Evolutionary conservation across 2,113 vertebrate species (phyloP), one percentile per base, ranked within the genome.

Genomic region (Aldabrachelys gigantea): DNA sequence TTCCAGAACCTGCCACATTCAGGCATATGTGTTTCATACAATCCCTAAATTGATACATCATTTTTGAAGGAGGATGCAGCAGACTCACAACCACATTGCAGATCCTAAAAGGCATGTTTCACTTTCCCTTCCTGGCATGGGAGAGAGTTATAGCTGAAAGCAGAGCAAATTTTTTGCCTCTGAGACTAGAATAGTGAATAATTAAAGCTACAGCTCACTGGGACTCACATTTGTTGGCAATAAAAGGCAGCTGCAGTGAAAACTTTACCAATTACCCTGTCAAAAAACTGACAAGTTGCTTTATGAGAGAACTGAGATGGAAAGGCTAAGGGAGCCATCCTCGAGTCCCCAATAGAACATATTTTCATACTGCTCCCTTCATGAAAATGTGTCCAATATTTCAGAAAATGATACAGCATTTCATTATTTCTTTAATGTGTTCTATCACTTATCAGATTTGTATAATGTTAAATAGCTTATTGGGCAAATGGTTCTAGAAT

Each of bases 231-330:
- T 94, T 96, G 96, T 94, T 95, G 95, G 89, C 94, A 93, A 76
- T 96, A 92, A 96, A 97, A 94, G 82, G 59, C 94, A 91, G 87
- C 82, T 96, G 95, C 41, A 35, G 59, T 96, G 93, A 96, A 90
- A 95, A 80, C 38, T 47, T 94, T 85, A 57, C 75, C 72, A 17
- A 0, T 95, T 96, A 96, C 84, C 52, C 87, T 81, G 27, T 88
- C 95, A 89, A 89, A 85, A 93, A 96, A 47, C 8, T 57, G 94
- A 91, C 88, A 59, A 62, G 65, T 86, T 92, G 56, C 75, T 62
- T 49, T 92, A 75, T 59, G 92, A 96, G 81, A 91, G 92, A 88
- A 4, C 92, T 92, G 90, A 35, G 13, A 84, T 90, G 0, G 80
- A 89, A 96, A 57, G 84, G 85, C 59, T 90, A 56, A 79, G 92